These are phyloP conservation scores for Discoglossus pictus DNA, from an alignment of 2,797 vertebrate species.

Conservation along the genomic window DNA sequence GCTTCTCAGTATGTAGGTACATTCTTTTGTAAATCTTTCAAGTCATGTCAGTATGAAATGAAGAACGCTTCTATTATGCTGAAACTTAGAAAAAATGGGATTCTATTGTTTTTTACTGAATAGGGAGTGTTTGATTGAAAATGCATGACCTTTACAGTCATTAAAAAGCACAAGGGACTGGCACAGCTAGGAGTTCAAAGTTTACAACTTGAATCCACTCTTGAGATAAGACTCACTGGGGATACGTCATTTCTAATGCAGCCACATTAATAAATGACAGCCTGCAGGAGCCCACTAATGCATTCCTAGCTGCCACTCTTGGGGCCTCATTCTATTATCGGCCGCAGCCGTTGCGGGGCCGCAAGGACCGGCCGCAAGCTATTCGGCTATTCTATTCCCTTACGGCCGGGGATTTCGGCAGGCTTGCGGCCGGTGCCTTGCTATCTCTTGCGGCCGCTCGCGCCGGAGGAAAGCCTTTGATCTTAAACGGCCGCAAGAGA, in stretches of 20 bases:
- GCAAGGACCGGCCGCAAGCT: no score
- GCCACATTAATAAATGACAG: not conserved
- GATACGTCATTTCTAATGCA: not conserved
- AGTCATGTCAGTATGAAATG: not conserved
- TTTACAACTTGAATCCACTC: not conserved
- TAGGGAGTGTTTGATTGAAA: not conserved
- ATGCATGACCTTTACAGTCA: not conserved
- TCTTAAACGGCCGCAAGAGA: no score
- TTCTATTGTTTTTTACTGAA: not conserved
- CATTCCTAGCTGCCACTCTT: no score
- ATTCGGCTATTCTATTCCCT: no score
- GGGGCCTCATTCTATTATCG: no score
- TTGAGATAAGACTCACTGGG: slow-evolving; percentile 14
- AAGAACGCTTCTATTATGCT: not conserved
- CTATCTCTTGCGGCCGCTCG: no score
- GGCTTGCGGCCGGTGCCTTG: no score
- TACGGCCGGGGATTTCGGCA: no score
- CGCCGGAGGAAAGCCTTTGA: no score
- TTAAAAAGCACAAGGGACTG: slow-evolving; percentile 4
- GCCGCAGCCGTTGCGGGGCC: no score
- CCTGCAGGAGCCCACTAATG: not conserved
- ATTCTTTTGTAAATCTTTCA: not conserved
- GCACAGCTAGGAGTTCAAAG: slow-evolving; percentile 11
- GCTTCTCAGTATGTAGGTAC: not conserved
- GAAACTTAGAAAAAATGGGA: not conserved